These are phyloP conservation scores for Achlya flavicornis DNA, from an alignment of 2,888 invertebrate species.

Conservation along the genomic window DNA sequence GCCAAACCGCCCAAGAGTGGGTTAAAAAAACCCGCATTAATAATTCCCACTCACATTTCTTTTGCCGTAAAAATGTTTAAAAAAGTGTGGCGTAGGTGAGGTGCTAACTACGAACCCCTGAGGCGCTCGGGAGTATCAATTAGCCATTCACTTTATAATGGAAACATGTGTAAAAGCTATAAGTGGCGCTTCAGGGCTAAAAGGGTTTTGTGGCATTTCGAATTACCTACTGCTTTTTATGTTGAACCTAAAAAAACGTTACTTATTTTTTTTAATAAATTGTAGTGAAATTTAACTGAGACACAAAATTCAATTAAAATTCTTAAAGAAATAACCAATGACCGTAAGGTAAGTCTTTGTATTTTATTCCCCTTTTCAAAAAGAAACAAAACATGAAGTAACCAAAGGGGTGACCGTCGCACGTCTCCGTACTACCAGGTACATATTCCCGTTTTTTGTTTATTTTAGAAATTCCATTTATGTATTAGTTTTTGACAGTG, in stretches of 20 bases:
- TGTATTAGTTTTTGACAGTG: background rate
- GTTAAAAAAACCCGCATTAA: slow-evolving; percentile 46
- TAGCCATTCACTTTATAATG: slow-evolving; percentile 52
- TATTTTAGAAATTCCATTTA: too few relatives aligned
- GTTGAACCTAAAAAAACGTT: background rate
- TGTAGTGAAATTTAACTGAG: too few relatives aligned
- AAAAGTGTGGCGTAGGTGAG: slow-evolving; percentile 43
- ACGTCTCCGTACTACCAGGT: too few relatives aligned
- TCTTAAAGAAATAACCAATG: too few relatives aligned
- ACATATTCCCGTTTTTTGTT: too few relatives aligned
- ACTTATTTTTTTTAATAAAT: background rate
- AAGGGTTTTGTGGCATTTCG: slow-evolving; percentile 43
- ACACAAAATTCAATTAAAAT: too few relatives aligned
- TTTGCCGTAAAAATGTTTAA: slow-evolving; percentile 32
- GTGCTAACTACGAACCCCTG: slow-evolving; percentile 68
- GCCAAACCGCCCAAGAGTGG: slow-evolving; percentile 35
- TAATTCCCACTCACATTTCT: slow-evolving; percentile 31
- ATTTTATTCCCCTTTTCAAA: too few relatives aligned
- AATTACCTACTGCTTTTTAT: slow-evolving; percentile 29
- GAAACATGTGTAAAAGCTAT: slow-evolving; percentile 67
- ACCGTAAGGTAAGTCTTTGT: too few relatives aligned
- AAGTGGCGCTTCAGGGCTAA: slow-evolving; percentile 69
- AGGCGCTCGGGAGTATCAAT: slow-evolving; percentile 57
- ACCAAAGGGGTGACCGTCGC: too few relatives aligned
- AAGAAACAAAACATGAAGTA: too few relatives aligned